Percentiles rank a stretch among this genome's conserved stretches.
These are phyloP conservation scores for Pterophyllum scalare DNA, from an alignment of 2,113 vertebrate genomes.

Conservation along the genomic window DNA sequence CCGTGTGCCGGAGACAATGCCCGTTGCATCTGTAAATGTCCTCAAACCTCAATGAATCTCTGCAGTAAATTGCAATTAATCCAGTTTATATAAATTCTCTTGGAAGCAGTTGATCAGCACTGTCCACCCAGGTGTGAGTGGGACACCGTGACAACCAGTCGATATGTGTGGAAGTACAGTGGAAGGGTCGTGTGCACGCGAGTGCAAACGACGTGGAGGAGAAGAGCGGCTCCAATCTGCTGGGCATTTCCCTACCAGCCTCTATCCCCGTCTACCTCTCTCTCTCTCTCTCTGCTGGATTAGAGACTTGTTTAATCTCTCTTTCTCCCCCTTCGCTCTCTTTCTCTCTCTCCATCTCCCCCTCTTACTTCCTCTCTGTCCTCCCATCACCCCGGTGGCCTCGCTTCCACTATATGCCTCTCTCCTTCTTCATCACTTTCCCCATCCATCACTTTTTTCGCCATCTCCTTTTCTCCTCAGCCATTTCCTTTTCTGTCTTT, in stretches of 20 bases:
- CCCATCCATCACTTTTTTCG: conserved; percentile 56
- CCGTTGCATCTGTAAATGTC: conserved; percentile 35
- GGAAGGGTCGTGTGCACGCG: conserved; percentile 44
- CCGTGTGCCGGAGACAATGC: conserved; percentile 6
- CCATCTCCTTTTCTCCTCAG: conserved; percentile 39
- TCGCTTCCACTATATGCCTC: conserved; percentile 28
- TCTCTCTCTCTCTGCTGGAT: conserved; percentile 63
- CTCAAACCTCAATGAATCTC: conserved; percentile 38
- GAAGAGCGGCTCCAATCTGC: conserved; percentile 53
- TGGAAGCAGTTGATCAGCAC: conserved; percentile 26
- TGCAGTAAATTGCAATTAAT: conserved; percentile 18
- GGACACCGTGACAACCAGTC: conserved; percentile 15
- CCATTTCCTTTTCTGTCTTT: conserved; percentile 37
- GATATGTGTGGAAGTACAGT: conserved; percentile 20
- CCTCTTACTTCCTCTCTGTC: conserved; percentile 38
- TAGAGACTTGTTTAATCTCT: conserved; percentile 72
- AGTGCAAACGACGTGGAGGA: conserved; percentile 48
- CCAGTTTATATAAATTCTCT: conserved; percentile 36
- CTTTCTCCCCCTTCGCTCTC: conserved; percentile 29
- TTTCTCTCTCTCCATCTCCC: not conserved
- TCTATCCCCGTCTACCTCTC: conserved; percentile 25
- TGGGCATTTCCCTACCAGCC: conserved; percentile 60
- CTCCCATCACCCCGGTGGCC: conserved; percentile 51
- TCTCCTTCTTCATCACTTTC: conserved; percentile 46
- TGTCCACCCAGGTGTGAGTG: conserved; percentile 19